phyloP scores from a whole-genome alignment of 2,797 vertebrate genomes.

The Takifugu rubripes region DNA sequence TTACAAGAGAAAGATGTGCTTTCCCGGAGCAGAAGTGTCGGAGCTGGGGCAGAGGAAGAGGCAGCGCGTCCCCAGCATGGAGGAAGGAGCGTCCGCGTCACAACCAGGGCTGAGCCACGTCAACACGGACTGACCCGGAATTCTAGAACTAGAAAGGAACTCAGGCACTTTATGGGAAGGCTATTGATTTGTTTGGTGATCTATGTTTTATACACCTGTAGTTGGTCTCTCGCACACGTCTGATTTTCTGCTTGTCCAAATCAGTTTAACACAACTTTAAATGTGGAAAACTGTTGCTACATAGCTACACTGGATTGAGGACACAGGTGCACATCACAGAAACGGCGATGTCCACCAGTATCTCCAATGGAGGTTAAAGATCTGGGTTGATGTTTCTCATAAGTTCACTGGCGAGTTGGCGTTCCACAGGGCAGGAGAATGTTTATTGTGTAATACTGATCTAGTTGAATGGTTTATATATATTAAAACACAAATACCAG shows the following conservation, averaged over 20 bases:
- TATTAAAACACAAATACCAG: not conserved
- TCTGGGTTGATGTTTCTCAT: too few species aligned
- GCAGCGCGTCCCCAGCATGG: constrained; percentile 53
- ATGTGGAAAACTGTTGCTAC: too few species aligned
- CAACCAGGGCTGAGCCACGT: constrained; percentile 22
- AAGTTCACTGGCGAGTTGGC: not conserved
- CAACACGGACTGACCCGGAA: not conserved
- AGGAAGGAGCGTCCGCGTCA: constrained; percentile 25
- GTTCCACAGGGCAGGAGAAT: not conserved
- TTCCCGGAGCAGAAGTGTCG: constrained; percentile 52
- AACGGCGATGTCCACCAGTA: too few species aligned
- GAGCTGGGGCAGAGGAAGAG: constrained; percentile 70
- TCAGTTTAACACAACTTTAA: too few species aligned
- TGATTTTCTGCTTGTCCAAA: too few species aligned
- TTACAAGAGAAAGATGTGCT: constrained; percentile 80
- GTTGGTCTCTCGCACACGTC: too few species aligned
- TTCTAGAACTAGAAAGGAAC: too few species aligned
- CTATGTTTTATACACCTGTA: not conserved
- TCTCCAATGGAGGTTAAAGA: too few species aligned
- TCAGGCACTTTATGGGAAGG: not conserved
- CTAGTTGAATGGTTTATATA: not conserved
- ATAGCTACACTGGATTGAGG: too few species aligned
- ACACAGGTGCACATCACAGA: too few species aligned
- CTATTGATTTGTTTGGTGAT: not conserved
- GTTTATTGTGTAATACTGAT: too few species aligned